These are phyloP conservation scores for Hormiphora californensis DNA, from an alignment of 37 sponge, comb jelly and placozoan species.

Conservation along the genomic window DNA sequence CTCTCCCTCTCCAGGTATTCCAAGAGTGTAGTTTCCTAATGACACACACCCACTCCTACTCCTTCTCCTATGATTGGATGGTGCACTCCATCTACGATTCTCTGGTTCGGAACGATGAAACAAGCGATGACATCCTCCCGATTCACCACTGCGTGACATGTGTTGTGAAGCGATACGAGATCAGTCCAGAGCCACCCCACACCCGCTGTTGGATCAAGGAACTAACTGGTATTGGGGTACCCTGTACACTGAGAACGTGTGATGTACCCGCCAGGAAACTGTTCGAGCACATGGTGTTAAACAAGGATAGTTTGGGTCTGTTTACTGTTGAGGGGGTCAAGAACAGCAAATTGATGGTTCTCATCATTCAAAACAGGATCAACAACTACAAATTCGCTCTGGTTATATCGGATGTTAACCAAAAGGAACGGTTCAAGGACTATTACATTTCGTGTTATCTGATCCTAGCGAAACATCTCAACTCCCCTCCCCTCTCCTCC, in stretches of 20 bases:
- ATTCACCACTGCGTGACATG: conserved; percentile 21
- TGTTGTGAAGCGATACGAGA: conserved; percentile 46
- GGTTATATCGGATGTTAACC: neutral
- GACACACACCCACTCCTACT: conserved; percentile 6
- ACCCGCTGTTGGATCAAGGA: conserved; percentile 36
- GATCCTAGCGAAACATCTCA: neutral
- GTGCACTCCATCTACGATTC: conserved; percentile 49
- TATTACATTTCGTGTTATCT: conserved; percentile 7
- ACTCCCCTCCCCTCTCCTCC: neutral
- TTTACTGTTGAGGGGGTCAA: neutral
- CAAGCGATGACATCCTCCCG: neutral
- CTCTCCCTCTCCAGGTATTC: no score
- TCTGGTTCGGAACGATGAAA: neutral
- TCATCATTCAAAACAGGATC: neutral
- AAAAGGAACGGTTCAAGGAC: neutral
- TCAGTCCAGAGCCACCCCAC: conserved; percentile 29
- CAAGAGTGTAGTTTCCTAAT: neutral
- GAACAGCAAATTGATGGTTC: neutral
- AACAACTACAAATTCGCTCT: neutral
- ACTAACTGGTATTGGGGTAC: neutral
- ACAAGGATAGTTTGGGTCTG: neutral
- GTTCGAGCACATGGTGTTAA: neutral
- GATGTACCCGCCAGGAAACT: neutral
- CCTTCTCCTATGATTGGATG: conserved; percentile 38
- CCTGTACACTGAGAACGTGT: neutral